Percentiles rank a stretch among this genome's conserved stretches.
These are phyloP conservation scores for Pachypanchax playfairii DNA, from an alignment of 2,113 vertebrate genomes.

Conservation along the genomic window DNA sequence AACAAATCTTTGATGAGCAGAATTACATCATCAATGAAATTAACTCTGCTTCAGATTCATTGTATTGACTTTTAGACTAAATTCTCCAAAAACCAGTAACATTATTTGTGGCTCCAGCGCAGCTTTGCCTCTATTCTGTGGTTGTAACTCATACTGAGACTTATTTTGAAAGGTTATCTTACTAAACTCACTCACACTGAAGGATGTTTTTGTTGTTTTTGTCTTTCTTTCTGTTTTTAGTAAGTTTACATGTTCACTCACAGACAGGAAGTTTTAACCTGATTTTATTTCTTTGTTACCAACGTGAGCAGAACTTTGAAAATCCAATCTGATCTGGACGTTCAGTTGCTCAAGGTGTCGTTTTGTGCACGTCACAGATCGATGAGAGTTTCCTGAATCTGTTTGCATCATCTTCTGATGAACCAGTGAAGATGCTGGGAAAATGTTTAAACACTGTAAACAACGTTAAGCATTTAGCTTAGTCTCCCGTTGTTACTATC, in stretches of 20 bases:
- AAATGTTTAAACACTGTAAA: slow-evolving; percentile 28
- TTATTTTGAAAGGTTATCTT: neutral
- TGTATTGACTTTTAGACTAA: neutral
- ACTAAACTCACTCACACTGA: slow-evolving; percentile 15
- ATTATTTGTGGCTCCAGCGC: slow-evolving; percentile 23
- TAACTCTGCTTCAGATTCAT: no score
- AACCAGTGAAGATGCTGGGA: neutral
- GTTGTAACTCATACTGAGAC: neutral
- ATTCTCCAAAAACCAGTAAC: neutral
- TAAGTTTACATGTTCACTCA: no score
- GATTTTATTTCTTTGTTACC: no score
- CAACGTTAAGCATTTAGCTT: neutral
- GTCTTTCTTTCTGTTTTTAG: no score
- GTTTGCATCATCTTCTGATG: no score
- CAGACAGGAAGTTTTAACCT: no score
- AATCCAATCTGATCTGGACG: no score
- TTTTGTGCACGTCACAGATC: no score
- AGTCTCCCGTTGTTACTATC: neutral
- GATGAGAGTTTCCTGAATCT: no score
- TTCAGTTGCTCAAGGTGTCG: no score
- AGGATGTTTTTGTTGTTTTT: neutral
- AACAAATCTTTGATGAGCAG: slow-evolving; percentile 13
- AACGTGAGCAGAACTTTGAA: no score
- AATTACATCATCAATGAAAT: slow-evolving; percentile 24
- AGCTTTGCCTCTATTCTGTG: slow-evolving; percentile 15